A percentile compares a stretch with the other conserved stretches of the same genome.
Conservation (phyloP, 2,113 vertebrate genomes). For the Pachypanchax playfairii region DNA sequence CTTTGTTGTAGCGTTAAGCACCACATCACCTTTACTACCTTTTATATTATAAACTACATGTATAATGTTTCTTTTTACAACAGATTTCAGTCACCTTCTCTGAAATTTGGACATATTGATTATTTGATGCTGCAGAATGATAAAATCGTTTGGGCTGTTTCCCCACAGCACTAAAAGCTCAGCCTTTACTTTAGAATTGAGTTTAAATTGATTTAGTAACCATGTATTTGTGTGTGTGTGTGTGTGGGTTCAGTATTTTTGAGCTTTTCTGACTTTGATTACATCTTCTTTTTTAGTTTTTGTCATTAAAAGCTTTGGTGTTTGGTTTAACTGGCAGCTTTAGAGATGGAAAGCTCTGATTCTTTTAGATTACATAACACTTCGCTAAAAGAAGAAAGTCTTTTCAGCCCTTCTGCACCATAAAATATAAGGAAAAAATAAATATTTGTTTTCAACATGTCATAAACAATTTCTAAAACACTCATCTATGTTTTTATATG, state of each 20-base stretch:
- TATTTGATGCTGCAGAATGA: conserved; percentile 19
- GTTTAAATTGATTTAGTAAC: conserved; percentile 24
- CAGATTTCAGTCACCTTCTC: conserved; percentile 20
- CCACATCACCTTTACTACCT: too few species aligned
- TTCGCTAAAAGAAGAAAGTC: neutral
- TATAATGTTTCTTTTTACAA: too few species aligned
- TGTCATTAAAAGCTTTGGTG: conserved; percentile 5
- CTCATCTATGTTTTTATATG: neutral
- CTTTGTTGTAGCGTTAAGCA: too few species aligned
- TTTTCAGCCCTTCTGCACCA: conserved; percentile 7
- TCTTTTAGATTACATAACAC: conserved; percentile 23
- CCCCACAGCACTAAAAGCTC: conserved; percentile 8
- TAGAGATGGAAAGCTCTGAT: conserved; percentile 15
- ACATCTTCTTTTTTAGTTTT: neutral
- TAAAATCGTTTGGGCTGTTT: conserved; percentile 12
- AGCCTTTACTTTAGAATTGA: neutral
- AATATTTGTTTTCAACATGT: neutral
- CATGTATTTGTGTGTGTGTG: conserved; percentile 6
- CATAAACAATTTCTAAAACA: neutral
- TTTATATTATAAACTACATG: too few species aligned
- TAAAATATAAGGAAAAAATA: neutral
- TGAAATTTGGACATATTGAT: conserved; percentile 27
- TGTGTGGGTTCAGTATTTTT: conserved; percentile 11
- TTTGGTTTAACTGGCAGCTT: conserved; percentile 18
- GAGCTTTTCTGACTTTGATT: conserved; percentile 4